Conservation (phyloP, 2,888 invertebrate genomes). For the Flabesymbios commensalis region DNA sequence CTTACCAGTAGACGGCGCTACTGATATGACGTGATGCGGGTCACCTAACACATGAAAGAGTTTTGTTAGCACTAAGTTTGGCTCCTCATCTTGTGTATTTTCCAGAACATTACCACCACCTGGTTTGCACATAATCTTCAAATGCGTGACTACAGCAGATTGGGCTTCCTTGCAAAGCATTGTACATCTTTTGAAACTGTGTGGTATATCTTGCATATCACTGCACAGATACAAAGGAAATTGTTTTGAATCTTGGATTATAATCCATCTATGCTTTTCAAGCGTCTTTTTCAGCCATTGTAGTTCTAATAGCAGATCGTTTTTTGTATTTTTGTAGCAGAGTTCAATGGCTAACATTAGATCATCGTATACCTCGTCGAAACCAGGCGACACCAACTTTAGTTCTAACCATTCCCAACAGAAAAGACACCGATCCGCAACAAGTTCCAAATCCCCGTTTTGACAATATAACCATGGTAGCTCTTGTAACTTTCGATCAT, state of each 20-base stretch:
- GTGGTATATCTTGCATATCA: too few relatives aligned
- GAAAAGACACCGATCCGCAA: constrained; percentile 12
- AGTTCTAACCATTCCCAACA: constrained; percentile 11
- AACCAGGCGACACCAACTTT: constrained; percentile 5
- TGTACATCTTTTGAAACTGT: too few relatives aligned
- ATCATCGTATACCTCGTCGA: too few relatives aligned
- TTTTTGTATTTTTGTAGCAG: too few relatives aligned
- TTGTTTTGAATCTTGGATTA: too few relatives aligned
- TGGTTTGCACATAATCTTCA: neutral
- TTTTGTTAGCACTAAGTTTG: constrained; percentile 1
- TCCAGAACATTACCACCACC: neutral
- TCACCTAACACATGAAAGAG: constrained; percentile 69
- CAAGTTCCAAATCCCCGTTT: neutral
- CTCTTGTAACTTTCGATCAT: constrained; percentile 8
- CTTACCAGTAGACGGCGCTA: constrained; percentile 76
- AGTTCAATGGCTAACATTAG: too few relatives aligned
- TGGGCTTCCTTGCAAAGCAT: too few relatives aligned
- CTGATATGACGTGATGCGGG: constrained; percentile 75
- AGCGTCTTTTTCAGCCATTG: too few relatives aligned
- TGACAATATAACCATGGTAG: constrained; percentile 1
- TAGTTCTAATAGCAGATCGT: too few relatives aligned
- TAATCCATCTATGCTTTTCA: too few relatives aligned
- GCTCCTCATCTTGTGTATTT: neutral
- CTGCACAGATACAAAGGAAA: too few relatives aligned
- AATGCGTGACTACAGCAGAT: too few relatives aligned